These are phyloP conservation scores for Lacerta viridis DNA, from an alignment of 2,797 vertebrate genomes.

Conservation along the genomic window DNA sequence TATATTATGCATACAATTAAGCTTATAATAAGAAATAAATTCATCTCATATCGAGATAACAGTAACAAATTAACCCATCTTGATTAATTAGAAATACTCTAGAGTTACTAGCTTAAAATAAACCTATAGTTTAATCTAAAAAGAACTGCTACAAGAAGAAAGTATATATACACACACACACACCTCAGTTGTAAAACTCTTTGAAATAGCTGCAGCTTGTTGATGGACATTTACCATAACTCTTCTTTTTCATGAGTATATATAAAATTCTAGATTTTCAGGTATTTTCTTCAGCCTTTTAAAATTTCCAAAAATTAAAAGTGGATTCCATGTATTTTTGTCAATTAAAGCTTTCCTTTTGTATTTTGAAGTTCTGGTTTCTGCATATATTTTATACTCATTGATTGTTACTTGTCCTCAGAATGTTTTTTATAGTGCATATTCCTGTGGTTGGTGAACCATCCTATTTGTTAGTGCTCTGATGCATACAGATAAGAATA, in stretches of 20 bases:
- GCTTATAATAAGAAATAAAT: constrained; percentile 80
- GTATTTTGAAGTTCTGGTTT: constrained; percentile 74
- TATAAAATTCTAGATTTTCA: constrained; percentile 68
- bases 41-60: constrained; percentile 82
- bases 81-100: constrained; percentile 64
- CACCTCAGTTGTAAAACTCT: constrained; percentile 52
- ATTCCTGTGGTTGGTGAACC: constrained; percentile 73
- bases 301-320: constrained; percentile 73
- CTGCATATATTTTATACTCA: constrained; percentile 79
- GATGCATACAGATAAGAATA: constrained; percentile 30
- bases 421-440: constrained; percentile 70
- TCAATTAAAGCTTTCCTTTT: constrained; percentile 71
- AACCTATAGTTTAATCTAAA: constrained; percentile 65
- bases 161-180: constrained; percentile 50
- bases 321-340: constrained; percentile 74
- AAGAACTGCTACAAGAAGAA: constrained; percentile 59
- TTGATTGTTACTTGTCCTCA: constrained; percentile 72
- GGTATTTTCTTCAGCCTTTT: constrained; percentile 69
- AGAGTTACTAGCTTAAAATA: constrained; percentile 67
- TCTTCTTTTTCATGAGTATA: constrained; percentile 57
- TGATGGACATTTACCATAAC: constrained; percentile 70
- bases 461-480: constrained; percentile 59
- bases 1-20: constrained; percentile 84
- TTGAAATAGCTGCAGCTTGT: constrained; percentile 74
- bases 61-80: constrained; percentile 74